A percentile compares a stretch with the other conserved stretches of the same genome.
These are phyloP conservation scores for Tyto alba DNA, from an alignment of 2,113 vertebrate genomes.

Conservation along the genomic window DNA sequence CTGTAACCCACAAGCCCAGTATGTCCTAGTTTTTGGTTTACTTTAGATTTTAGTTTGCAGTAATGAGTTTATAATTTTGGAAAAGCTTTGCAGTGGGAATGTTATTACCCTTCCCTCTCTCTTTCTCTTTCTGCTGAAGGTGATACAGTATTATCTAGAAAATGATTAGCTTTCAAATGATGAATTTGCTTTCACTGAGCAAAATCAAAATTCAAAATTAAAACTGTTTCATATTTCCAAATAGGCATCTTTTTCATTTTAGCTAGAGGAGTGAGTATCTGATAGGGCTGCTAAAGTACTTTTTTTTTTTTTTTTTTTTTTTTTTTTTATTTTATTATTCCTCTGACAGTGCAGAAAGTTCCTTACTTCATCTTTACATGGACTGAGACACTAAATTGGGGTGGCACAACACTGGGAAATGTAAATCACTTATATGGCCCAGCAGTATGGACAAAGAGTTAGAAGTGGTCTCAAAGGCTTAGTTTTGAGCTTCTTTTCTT, in stretches of 20 bases:
- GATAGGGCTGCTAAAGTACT: background rate
- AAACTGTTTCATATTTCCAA: background rate
- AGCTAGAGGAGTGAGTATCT: background rate
- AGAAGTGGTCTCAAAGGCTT: background rate
- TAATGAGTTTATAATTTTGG: constrained; percentile 39
- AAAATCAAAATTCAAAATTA: background rate
- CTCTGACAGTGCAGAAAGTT: background rate
- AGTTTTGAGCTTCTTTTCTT: background rate
- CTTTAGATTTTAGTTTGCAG: background rate
- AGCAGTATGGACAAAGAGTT: background rate
- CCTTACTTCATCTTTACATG: background rate
- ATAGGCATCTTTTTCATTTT: background rate
- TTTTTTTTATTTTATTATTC: too few species aligned
- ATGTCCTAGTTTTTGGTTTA: constrained; percentile 57
- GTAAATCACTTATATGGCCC: background rate
- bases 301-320: too few species aligned
- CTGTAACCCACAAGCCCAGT: constrained; percentile 31
- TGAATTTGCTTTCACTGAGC: background rate
- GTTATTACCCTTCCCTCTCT: background rate
- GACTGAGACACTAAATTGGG: background rate
- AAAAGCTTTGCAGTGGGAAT: background rate
- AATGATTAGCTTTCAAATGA: background rate
- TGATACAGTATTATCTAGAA: background rate
- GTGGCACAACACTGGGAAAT: background rate
- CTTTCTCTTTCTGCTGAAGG: background rate